Evolutionary conservation across 2,888 invertebrate genomes (phyloP).

Genomic region (Sipha maydis): DNA sequence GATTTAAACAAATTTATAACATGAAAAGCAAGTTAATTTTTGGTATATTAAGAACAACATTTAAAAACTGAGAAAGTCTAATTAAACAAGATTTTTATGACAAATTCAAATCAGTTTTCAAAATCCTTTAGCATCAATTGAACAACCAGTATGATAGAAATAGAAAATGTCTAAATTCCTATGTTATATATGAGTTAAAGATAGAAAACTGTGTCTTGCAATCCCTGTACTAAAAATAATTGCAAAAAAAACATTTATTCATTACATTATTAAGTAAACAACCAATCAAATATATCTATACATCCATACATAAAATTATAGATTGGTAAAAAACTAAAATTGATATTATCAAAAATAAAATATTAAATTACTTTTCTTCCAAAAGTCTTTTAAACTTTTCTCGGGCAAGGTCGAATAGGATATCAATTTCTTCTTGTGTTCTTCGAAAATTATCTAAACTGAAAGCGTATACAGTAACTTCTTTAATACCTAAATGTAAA

Average conservation of each 20-base stretch:
- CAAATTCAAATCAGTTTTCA: too few species aligned
- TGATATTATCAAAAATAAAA: neutral
- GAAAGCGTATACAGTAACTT: slow-evolving; percentile 98
- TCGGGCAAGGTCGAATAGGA: slow-evolving; percentile 85
- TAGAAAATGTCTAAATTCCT: too few species aligned
- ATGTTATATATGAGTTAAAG: too few species aligned
- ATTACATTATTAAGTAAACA: neutral
- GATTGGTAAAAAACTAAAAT: neutral
- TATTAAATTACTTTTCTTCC: slow-evolving; percentile 76
- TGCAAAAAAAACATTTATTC: neutral
- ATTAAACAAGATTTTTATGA: too few species aligned
- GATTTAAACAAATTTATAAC: too few species aligned
- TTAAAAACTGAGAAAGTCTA: too few species aligned
- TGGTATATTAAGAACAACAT: too few species aligned
- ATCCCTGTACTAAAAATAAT: too few species aligned
- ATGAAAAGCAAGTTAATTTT: too few species aligned
- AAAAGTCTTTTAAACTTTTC: slow-evolving; percentile 86
- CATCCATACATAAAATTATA: neutral
- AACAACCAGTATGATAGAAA: too few species aligned
- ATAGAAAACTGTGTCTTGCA: too few species aligned
- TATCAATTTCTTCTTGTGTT: slow-evolving; percentile 86
- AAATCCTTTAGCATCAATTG: too few species aligned
- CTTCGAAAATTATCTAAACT: slow-evolving; percentile 99
- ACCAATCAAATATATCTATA: neutral
- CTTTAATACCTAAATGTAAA: slow-evolving; percentile 84